Percentiles rank a stretch among this genome's conserved stretches.
These are phyloP conservation scores for Acronicta alni DNA, from an alignment of 2,888 invertebrate species.

Conservation along the genomic window DNA sequence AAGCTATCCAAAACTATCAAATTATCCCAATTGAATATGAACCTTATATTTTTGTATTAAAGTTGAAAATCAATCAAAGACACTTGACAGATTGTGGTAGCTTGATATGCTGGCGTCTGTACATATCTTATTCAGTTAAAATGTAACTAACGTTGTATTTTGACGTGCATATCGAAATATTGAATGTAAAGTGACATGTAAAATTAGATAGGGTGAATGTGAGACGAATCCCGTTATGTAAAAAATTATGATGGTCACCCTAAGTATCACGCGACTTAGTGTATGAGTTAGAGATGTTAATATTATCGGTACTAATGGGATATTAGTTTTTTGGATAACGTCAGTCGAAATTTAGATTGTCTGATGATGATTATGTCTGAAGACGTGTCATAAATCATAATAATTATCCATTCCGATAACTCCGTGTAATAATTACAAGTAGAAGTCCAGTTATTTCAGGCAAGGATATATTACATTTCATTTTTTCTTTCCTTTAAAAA, in stretches of 20 bases:
- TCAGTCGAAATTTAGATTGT: background rate
- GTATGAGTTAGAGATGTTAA: slow-evolving; percentile 65
- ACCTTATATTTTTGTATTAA: too few species aligned
- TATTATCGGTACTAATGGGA: slow-evolving; percentile 53
- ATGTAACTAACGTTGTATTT: slow-evolving; percentile 11
- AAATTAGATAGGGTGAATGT: slow-evolving; percentile 33
- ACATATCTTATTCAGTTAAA: slow-evolving; percentile 1
- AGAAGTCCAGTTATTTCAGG: background rate
- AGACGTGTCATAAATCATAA: slow-evolving; percentile 1
- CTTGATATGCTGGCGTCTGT: too few species aligned
- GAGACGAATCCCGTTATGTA: slow-evolving; percentile 32
- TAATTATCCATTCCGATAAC: background rate
- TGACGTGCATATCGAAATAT: slow-evolving; percentile 21
- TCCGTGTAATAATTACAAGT: too few species aligned
- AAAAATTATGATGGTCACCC: slow-evolving; percentile 41
- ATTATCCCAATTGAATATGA: too few species aligned
- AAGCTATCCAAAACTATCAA: too few species aligned
- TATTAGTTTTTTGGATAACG: slow-evolving; percentile 38
- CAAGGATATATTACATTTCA: background rate
- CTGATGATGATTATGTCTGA: background rate
- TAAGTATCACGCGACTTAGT: slow-evolving; percentile 43
- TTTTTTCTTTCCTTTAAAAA: too few species aligned
- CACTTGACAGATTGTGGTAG: too few species aligned
- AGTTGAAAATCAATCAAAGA: too few species aligned
- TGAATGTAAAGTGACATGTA: slow-evolving; percentile 28